A percentile compares a stretch with the other conserved stretches of the same genome.
Conservation (phyloP, 2,888 invertebrate genomes). For the Melieria omissa region DNA sequence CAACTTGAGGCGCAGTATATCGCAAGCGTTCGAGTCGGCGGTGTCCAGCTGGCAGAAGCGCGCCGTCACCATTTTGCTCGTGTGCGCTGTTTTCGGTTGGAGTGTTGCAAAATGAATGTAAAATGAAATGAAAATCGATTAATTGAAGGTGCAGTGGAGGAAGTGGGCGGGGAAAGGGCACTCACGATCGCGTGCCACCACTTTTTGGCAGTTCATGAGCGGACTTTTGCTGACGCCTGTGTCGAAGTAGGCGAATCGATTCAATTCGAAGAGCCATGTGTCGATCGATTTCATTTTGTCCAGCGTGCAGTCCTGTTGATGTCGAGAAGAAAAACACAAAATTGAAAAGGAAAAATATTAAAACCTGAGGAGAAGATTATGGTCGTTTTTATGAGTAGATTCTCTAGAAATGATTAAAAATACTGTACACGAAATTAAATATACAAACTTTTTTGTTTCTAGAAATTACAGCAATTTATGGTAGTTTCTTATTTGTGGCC, state of each 20-base stretch:
- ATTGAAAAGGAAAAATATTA: too few relatives aligned
- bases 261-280: constrained; percentile 66
- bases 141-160: not conserved
- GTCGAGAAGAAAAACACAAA: not conserved
- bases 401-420: too few relatives aligned
- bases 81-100: constrained; percentile 45
- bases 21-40: constrained; percentile 62
- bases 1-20: constrained; percentile 57
- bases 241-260: constrained; percentile 63
- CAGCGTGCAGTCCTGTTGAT: constrained; percentile 58
- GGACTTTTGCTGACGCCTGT: constrained; percentile 57
- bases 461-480: too few relatives aligned
- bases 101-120: not conserved
- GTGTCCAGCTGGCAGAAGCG: constrained; percentile 65
- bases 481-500: too few relatives aligned
- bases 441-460: too few relatives aligned
- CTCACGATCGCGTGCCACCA: constrained; percentile 64
- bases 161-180: constrained; percentile 21
- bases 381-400: too few relatives aligned
- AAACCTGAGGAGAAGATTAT: too few relatives aligned
- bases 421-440: too few relatives aligned
- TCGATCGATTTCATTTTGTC: constrained; percentile 61
- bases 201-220: constrained; percentile 66
- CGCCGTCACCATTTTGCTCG: constrained; percentile 57
- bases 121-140: not conserved